These are phyloP conservation scores for Paralvinella palmiformis DNA, from an alignment of 1,140 invertebrate genomes.

Conservation along the genomic window DNA sequence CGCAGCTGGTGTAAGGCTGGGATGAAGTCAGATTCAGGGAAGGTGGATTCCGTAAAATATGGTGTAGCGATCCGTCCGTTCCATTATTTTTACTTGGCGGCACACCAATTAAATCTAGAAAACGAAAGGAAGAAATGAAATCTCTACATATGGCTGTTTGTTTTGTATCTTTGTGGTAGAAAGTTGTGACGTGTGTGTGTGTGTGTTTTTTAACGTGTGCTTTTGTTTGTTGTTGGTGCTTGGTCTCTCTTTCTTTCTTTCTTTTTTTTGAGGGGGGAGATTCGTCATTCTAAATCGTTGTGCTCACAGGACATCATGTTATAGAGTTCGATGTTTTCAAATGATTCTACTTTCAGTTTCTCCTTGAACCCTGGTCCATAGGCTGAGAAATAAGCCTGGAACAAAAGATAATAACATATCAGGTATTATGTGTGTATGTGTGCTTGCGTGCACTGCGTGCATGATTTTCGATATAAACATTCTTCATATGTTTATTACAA, in stretches of 20 bases:
- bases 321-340: constrained; percentile 21
- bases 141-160: not conserved
- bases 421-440: not conserved
- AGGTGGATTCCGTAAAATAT: constrained; percentile 25
- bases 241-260: no score
- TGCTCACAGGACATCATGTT: constrained; percentile 20
- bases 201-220: not conserved
- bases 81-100: constrained; percentile 53
- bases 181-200: not conserved
- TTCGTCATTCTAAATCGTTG: not conserved
- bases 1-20: not conserved
- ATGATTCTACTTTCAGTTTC: constrained; percentile 3
- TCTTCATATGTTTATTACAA: not conserved
- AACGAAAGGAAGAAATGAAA: not conserved
- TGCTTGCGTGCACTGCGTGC: not conserved
- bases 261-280: no score
- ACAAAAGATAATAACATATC: not conserved
- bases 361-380: constrained; percentile 16
- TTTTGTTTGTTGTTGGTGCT: no score
- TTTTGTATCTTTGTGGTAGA: not conserved
- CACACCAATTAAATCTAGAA: constrained; percentile 54
- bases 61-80: constrained; percentile 28
- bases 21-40: not conserved
- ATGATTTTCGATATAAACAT: not conserved
- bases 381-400: constrained; percentile 18